A percentile compares a stretch with the other conserved stretches of the same genome.
Evolutionary conservation across 2,888 invertebrate genomes (phyloP).

Genomic region (Drosophila acutilabella): DNA sequence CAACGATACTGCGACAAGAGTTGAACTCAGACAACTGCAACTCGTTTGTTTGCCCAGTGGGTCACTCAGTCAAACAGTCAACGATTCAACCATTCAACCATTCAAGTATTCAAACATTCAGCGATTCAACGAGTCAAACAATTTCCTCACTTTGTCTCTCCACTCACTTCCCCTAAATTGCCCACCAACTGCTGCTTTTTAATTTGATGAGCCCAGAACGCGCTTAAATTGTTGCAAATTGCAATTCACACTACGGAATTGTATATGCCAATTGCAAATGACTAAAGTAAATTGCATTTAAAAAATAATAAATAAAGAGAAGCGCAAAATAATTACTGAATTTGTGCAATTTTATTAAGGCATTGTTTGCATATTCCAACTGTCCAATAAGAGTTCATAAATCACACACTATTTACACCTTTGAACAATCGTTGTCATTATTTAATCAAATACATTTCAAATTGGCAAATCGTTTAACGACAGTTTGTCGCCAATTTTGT

Average conservation of each 20-base stretch:
- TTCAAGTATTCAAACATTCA: constrained; percentile 15
- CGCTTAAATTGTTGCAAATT: constrained; percentile 73
- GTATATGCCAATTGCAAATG: constrained; percentile 39
- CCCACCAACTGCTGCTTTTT: constrained; percentile 21
- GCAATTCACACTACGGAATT: constrained; percentile 58
- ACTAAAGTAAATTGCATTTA: constrained; percentile 57
- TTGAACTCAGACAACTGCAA: constrained; percentile 59
- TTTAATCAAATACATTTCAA: constrained; percentile 59
- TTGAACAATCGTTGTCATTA: constrained; percentile 31
- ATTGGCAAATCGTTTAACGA: constrained; percentile 39
- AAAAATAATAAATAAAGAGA: constrained; percentile 6
- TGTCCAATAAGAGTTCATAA: constrained; percentile 1
- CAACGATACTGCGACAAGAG: constrained; percentile 43
- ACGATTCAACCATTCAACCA: constrained; percentile 15
- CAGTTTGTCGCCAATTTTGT: constrained; percentile 47
- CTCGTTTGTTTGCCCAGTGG: constrained; percentile 58
- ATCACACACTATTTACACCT: constrained; percentile 22
- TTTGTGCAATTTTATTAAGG: constrained; percentile 18
- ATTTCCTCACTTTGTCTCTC: constrained; percentile 2
- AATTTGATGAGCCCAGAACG: constrained; percentile 46
- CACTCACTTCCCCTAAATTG: background rate
- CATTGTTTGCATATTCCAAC: constrained; percentile 10
- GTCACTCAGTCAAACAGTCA: constrained; percentile 61
- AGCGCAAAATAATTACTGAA: constrained; percentile 23
- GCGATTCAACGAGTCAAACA: constrained; percentile 10